Conservation (phyloP, 2,888 invertebrate genomes). For the Pristionchus entomophagus region DNA sequence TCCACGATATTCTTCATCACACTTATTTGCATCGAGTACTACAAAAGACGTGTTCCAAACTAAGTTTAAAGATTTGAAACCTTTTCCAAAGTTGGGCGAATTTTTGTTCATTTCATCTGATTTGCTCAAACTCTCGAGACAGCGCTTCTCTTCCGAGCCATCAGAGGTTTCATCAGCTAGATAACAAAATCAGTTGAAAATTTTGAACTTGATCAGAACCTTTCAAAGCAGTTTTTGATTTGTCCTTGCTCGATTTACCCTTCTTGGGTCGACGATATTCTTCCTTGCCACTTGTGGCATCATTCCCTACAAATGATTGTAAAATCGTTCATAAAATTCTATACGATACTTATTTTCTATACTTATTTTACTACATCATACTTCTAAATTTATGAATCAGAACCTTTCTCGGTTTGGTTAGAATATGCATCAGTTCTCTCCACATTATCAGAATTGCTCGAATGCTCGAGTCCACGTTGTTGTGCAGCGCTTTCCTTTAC, state of each 20-base stretch:
- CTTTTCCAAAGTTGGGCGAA: background rate
- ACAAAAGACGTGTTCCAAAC: too few species aligned
- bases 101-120: background rate
- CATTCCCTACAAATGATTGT: background rate
- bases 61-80: background rate
- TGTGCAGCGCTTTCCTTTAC: background rate
- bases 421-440: background rate
- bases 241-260: background rate
- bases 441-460: background rate
- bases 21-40: too few species aligned
- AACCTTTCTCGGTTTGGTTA: background rate
- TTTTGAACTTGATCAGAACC: background rate
- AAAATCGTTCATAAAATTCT: too few species aligned
- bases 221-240: background rate
- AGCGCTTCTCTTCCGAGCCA: too few species aligned
- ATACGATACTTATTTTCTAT: too few species aligned
- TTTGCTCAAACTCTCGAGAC: background rate
- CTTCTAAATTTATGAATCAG: too few species aligned
- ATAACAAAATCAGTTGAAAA: background rate
- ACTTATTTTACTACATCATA: too few species aligned
- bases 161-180: background rate
- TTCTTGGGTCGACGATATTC: background rate
- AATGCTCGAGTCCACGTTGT: background rate
- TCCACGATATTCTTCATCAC: background rate
- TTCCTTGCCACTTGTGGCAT: background rate